phyloP scores from a whole-genome alignment of 64 coral and sea anemone species.

The Catalaphyllia jardinei region DNA sequence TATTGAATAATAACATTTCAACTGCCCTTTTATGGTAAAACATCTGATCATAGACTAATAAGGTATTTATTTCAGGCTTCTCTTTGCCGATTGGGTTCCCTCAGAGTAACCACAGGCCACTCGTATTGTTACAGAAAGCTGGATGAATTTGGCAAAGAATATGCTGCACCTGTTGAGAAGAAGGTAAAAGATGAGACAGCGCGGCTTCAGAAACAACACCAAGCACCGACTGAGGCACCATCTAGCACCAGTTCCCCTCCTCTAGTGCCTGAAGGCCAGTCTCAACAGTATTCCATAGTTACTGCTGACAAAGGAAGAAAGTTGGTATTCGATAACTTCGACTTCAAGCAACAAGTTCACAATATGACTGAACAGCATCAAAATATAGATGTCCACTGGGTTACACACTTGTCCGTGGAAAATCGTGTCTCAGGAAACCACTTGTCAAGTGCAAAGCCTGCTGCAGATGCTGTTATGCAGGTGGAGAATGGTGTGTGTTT shows the following conservation, averaged over 20 bases:
- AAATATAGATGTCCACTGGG: conserved; percentile 57
- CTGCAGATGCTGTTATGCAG: not conserved
- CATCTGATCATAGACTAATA: not conserved
- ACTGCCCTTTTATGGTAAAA: conserved; percentile 10
- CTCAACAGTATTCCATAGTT: not conserved
- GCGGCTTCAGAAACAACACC: conserved; percentile 14
- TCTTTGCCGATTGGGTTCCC: conserved; percentile 35
- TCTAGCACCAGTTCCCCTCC: not conserved
- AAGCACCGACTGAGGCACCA: conserved; percentile 13
- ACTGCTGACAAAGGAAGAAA: conserved; percentile 37
- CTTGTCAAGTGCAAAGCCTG: conserved; percentile 6
- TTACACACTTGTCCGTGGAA: conserved; percentile 38
- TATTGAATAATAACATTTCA: too few species aligned
- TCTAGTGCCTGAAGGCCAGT: conserved; percentile 6
- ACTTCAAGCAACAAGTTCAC: conserved; percentile 52
- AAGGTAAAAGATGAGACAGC: conserved; percentile 30
- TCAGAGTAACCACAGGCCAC: conserved; percentile 51
- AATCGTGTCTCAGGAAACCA: conserved; percentile 44
- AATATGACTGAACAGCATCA: conserved; percentile 65
- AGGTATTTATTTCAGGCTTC: conserved; percentile 49
- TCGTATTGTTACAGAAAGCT: conserved; percentile 53
- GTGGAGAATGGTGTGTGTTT: conserved; percentile 23
- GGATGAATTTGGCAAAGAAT: conserved; percentile 77
- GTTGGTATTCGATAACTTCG: conserved; percentile 52
- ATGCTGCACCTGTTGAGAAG: conserved; percentile 18